Conservation (phyloP, 2,113 vertebrate genomes). For the Odontophorus gujanensis region DNA sequence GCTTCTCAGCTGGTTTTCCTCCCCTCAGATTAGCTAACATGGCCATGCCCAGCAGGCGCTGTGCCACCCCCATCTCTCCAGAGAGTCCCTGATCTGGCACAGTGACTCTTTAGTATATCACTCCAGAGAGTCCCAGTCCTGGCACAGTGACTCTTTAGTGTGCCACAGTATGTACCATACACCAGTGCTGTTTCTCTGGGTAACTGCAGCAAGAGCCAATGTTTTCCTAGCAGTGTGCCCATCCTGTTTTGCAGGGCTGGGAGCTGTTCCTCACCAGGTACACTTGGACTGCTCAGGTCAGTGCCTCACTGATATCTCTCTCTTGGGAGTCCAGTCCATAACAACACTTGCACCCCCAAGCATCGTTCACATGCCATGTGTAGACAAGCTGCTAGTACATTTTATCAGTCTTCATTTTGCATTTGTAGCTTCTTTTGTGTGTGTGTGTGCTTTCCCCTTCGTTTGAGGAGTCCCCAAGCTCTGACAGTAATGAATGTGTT, state of each 20-base stretch:
- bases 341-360: not conserved
- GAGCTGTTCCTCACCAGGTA: accelerated
- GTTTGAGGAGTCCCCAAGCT: not conserved
- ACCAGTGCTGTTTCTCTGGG: not conserved
- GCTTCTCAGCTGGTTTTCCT: not conserved
- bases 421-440: not conserved
- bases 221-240: accelerated
- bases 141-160: accelerated
- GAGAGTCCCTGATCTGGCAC: not conserved
- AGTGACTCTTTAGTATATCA: not conserved
- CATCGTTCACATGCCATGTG: not conserved
- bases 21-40: not conserved
- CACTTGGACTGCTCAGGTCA: not conserved
- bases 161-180: not conserved
- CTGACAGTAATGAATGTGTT: not conserved
- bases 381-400: not conserved
- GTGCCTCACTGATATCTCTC: not conserved
- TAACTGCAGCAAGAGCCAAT: not conserved
- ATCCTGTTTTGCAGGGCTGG: not conserved
- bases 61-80: not conserved
- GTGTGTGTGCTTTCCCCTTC: not conserved
- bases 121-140: not conserved
- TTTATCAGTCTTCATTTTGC: not conserved
- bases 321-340: not conserved
- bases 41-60: not conserved